These are phyloP conservation scores for Tachysurus vachellii DNA, from an alignment of 2,113 vertebrate genomes.

Conservation along the genomic window DNA sequence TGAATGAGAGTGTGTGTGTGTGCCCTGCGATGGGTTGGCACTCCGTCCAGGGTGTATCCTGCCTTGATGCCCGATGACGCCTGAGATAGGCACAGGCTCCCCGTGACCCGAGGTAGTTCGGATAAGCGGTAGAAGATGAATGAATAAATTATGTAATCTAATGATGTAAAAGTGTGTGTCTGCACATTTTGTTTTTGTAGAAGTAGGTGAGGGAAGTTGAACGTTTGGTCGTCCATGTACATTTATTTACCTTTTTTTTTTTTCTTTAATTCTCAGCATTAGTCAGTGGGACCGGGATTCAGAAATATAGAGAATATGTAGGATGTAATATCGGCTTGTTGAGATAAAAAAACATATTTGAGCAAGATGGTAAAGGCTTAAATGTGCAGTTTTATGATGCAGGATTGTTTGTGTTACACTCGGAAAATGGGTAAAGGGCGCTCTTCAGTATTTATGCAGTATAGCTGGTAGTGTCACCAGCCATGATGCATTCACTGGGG, in stretches of 20 bases:
- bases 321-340: neutral
- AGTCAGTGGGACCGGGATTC: neutral
- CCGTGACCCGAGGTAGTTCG: no score
- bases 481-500: constrained; percentile 34
- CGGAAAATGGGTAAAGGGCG: neutral
- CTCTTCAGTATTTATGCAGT: neutral
- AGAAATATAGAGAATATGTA: neutral
- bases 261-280: neutral
- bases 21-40: no score
- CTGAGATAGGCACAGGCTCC: no score
- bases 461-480: constrained; percentile 28
- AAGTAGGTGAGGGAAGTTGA: neutral
- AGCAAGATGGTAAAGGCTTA: neutral
- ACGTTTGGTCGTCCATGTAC: neutral
- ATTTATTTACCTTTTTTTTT: neutral
- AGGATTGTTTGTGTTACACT: neutral
- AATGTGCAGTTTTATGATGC: neutral
- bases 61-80: no score
- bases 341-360: neutral
- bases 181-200: neutral
- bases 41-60: no score
- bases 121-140: no score
- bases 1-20: no score
- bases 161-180: neutral
- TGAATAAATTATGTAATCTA: neutral